Base-by-base conservation (phyloP, 2,797 vertebrate genomes). In the Notolepis coatsorum region DNA sequence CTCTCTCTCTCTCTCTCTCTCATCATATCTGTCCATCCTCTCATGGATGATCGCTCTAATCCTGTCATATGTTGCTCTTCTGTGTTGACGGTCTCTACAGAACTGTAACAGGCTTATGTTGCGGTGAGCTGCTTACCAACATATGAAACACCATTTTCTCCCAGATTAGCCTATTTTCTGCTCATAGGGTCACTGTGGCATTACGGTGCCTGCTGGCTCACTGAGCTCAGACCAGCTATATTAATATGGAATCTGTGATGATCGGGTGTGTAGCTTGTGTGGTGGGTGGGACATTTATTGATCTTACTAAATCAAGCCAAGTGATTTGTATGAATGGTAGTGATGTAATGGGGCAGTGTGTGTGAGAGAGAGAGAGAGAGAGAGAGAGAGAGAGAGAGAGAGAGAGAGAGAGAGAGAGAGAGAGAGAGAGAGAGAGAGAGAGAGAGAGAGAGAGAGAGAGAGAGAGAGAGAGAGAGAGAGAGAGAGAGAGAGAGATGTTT, bases 61-160 rank as follows among this genome's bases (percentile, higher is more conserved):
- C 71, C 76, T 21, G 27, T 73, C 57, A 73, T 80, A 80, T 75
- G 63, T 48, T 68, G 2, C 68, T 82, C 77, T 75, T 39, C n/a
- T n/a, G n/a, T n/a, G n/a, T n/a, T n/a, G n/a, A n/a, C n/a, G n/a
- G n/a, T n/a, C n/a, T n/a, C 42, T 8, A 65, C 61, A 49, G 0
- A 62, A 61, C 75, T 52, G 71, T 86, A 81, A 81, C 57, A 73
- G 62, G 84, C 81, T 86, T 75, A 48, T 38, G 56, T 23, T 53
- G 68, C 64, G 61, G 56, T 47, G 17, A n/a, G n/a, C n/a, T n/a
- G n/a, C 3, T 50, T 21, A 37, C 52, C 52, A 68, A 69, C 68
- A 25, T 20, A 52, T 71, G 61, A 37, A 37, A 18, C 59, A 54
- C 60, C 68, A 73, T 62, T 76, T 60, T 53, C 15, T 63, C 61